A percentile compares a stretch with the other conserved stretches of the same genome.
phyloP scores from a whole-genome alignment of 2,888 invertebrate genomes.

The Dryobotodes eremita region DNA sequence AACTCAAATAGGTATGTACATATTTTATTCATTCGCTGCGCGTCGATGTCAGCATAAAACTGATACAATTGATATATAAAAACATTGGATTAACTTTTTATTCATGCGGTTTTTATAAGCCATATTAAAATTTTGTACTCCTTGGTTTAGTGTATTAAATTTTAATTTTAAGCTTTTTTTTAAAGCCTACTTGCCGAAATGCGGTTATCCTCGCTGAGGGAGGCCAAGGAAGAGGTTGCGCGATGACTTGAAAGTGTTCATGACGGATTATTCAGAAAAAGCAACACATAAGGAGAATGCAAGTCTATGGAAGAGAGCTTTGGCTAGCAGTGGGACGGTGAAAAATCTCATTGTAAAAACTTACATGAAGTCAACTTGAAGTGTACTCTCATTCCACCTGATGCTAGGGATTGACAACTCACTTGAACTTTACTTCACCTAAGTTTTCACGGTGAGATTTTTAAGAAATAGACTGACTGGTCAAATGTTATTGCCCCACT shows the following conservation, averaged over 20 bases:
- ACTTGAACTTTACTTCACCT: background rate
- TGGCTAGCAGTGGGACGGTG: background rate
- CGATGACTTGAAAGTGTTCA: background rate
- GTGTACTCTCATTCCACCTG: background rate
- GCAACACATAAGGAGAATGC: background rate
- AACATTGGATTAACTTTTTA: background rate
- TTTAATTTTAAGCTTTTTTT: background rate
- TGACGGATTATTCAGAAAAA: background rate
- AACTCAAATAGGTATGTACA: too few relatives aligned
- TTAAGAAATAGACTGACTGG: background rate
- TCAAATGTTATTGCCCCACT: too few relatives aligned
- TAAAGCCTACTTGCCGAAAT: too few relatives aligned
- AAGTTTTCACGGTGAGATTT: background rate
- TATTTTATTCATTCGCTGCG: too few relatives aligned
- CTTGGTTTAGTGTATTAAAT: background rate
- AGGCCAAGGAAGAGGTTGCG: too few relatives aligned
- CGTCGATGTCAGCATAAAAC: too few relatives aligned
- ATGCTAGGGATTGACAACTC: background rate
- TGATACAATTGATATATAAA: too few relatives aligned
- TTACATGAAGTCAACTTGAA: background rate
- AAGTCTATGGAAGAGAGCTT: background rate
- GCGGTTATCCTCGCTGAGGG: background rate
- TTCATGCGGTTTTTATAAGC: background rate
- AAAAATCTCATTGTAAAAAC: background rate
- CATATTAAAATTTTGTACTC: too few relatives aligned